Conservation (phyloP, 2,888 invertebrate genomes). For the Acanthoscelides obtectus region DNA sequence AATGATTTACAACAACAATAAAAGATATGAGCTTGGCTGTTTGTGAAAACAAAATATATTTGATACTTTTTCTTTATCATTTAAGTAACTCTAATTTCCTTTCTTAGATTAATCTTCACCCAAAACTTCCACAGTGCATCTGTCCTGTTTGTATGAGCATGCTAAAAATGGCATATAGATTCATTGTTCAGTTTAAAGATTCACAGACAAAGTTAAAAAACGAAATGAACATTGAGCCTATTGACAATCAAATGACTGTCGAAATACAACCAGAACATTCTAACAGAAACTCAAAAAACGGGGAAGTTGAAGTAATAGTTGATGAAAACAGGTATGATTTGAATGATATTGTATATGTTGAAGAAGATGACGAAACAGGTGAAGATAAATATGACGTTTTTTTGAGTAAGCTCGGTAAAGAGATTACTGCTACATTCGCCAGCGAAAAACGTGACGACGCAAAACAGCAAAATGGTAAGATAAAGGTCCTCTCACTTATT, state of each 20-base stretch:
- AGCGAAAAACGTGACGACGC: constrained; percentile 5
- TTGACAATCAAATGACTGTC: background rate
- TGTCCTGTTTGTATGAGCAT: constrained; percentile 19
- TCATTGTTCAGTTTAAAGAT: constrained; percentile 15
- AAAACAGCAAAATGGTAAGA: background rate
- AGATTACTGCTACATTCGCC: constrained; percentile 29
- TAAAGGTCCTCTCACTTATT: too few relatives aligned
- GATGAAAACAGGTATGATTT: constrained; percentile 28
- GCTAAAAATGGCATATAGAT: constrained; percentile 16
- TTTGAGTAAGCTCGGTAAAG: constrained; percentile 32
- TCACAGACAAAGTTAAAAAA: constrained; percentile 12
- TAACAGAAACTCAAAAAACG: background rate
- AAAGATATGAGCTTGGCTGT: too few relatives aligned
- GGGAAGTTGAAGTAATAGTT: constrained; percentile 29
- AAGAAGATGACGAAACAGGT: constrained; percentile 24
- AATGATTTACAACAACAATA: too few relatives aligned
- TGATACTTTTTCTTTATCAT: too few relatives aligned
- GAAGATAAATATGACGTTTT: constrained; percentile 25
- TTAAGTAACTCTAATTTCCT: background rate
- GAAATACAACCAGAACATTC: constrained; percentile 3
- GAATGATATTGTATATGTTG: constrained; percentile 26
- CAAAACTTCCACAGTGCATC: constrained; percentile 15
- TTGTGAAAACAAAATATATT: too few relatives aligned
- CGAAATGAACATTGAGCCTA: constrained; percentile 2
- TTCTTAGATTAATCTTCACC: constrained; percentile 15